A percentile compares a stretch with the other conserved stretches of the same genome.
phyloP scores from a whole-genome alignment of 2,888 invertebrate genomes.

The Diaprepes abbreviatus region DNA sequence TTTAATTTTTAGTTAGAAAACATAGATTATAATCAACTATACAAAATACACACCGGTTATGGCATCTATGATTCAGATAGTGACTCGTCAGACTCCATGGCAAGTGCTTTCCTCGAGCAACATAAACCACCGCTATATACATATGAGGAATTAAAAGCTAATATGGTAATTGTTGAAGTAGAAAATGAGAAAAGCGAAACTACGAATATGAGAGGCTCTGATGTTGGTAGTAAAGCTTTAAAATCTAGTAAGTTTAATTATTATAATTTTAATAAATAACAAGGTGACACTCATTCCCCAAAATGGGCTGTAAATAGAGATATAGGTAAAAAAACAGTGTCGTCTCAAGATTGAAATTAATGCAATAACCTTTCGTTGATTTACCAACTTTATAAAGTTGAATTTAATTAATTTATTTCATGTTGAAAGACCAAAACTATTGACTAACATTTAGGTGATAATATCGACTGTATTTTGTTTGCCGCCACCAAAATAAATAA shows the following conservation, averaged over 20 bases:
- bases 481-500: too few relatives aligned
- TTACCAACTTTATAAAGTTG: too few relatives aligned
- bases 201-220: not conserved
- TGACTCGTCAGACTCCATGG: not conserved
- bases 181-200: not conserved
- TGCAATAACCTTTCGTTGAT: too few relatives aligned
- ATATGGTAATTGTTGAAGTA: not conserved
- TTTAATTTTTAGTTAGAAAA: not conserved
- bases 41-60: conserved; percentile 9
- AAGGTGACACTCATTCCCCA: too few relatives aligned
- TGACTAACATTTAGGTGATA: too few relatives aligned
- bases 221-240: not conserved
- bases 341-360: too few relatives aligned
- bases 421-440: too few relatives aligned
- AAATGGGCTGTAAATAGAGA: too few relatives aligned
- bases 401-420: too few relatives aligned
- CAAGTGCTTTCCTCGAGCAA: not conserved
- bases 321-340: too few relatives aligned
- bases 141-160: conserved; percentile 9
- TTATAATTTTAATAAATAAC: too few relatives aligned
- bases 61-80: not conserved
- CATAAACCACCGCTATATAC: not conserved
- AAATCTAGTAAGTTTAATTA: not conserved
- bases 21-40: not conserved
- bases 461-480: too few relatives aligned